Evolutionary conservation across 2,797 vertebrate species (phyloP).

Genomic region (Fundulus diaphanus): DNA sequence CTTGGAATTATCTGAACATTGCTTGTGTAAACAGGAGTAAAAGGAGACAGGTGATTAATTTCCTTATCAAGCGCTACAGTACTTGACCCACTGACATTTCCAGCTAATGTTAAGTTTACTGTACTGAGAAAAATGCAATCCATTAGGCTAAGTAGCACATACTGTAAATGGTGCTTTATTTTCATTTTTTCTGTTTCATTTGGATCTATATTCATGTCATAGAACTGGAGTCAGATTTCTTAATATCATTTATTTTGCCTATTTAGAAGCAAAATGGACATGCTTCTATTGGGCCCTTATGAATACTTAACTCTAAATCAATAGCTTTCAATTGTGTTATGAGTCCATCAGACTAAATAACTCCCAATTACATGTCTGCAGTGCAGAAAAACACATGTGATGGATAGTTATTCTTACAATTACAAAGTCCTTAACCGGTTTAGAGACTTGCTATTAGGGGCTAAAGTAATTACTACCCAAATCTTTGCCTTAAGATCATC

Average conservation of each 20-base stretch:
- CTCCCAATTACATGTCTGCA: conserved; percentile 59
- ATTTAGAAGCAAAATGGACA: conserved; percentile 29
- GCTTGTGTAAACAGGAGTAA: conserved; percentile 33
- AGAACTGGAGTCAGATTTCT: conserved; percentile 39
- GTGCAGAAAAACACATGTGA: conserved; percentile 56
- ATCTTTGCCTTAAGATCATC: conserved; percentile 37
- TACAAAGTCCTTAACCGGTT: conserved; percentile 64
- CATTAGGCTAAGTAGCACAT: not conserved
- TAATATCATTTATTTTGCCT: conserved; percentile 48
- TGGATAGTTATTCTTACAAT: conserved; percentile 67
- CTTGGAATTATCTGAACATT: conserved; percentile 51
- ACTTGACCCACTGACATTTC: not conserved
- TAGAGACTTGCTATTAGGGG: conserved; percentile 64
- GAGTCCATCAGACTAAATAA: conserved; percentile 64
- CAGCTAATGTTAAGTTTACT: not conserved
- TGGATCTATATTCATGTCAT: conserved; percentile 33
- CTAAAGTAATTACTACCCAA: conserved; percentile 67
- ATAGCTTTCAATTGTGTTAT: conserved; percentile 73
- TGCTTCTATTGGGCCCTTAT: conserved; percentile 25
- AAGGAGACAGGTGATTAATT: conserved; percentile 3
- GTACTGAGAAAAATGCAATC: not conserved
- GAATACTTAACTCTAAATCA: conserved; percentile 73
- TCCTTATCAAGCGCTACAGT: not conserved
- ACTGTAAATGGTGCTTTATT: not conserved
- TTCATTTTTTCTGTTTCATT: not conserved